A percentile compares a stretch with the other conserved stretches of the same genome.
phyloP scores from a whole-genome alignment of 2,113 vertebrate species.

The Ibidorhyncha struthersii region DNA sequence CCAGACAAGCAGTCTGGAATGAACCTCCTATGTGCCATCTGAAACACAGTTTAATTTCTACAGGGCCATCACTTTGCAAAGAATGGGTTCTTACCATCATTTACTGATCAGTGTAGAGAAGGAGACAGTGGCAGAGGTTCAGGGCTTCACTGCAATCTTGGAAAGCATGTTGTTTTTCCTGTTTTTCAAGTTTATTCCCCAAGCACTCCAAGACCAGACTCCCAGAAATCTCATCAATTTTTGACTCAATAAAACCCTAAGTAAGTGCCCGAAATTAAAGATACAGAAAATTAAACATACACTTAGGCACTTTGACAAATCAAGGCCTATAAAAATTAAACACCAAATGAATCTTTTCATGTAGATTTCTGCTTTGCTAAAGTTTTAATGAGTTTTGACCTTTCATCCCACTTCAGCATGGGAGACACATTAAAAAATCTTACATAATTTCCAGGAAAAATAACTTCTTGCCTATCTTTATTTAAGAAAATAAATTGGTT shows the following conservation, averaged over 20 bases:
- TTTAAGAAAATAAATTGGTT: background rate
- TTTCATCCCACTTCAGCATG: background rate
- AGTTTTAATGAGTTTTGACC: slow-evolving; percentile 2
- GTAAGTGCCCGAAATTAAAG: background rate
- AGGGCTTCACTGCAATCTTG: background rate
- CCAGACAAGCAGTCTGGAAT: background rate
- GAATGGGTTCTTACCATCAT: background rate
- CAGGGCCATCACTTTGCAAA: background rate
- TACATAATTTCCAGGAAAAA: background rate
- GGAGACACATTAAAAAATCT: background rate
- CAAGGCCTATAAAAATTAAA: background rate
- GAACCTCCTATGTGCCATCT: background rate
- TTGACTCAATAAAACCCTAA: background rate
- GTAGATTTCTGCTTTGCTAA: background rate
- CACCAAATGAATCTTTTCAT: background rate
- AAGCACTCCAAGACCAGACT: background rate
- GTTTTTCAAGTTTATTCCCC: background rate
- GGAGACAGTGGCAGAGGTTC: background rate
- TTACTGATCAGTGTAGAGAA: background rate
- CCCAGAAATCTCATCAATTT: background rate
- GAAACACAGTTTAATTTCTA: background rate
- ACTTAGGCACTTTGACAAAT: background rate
- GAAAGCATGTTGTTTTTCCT: background rate
- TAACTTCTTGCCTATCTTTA: background rate
- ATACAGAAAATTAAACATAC: background rate